Base-by-base conservation (phyloP, 2,888 invertebrate species). In the Trichopoda pennipes region DNA sequence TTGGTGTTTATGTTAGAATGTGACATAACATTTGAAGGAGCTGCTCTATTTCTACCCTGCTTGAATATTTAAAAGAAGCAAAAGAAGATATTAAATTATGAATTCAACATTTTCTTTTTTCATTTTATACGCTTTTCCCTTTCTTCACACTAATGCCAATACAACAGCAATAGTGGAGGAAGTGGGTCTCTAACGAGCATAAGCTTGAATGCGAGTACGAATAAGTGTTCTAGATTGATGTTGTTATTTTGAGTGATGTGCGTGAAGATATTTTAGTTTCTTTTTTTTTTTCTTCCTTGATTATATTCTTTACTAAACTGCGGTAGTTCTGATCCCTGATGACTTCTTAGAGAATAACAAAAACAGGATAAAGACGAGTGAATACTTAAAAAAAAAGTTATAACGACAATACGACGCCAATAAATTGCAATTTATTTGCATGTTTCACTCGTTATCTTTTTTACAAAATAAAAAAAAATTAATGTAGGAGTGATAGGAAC, bases 81-180 rank as follows among this genome's bases (percentile, higher is more conserved):
- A n/a, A 35, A 58, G 69, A 61, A 78, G 74, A 79, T 79, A 79
- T 82, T 79, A 78, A 82, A 82, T 82, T 82, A 79, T 78, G 69
- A 78, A 74, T 58, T 78, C 66, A 32, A 69, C 69, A 53, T 69
- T 61, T 44, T n/a, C n/a, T n/a, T 76, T 51, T 51, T 76, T 53
- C 42, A 19, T 47, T 49, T 47, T 75, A 19, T 49, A 28, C 21
- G 19, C 19, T 55, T 74, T 38, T 38, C 12, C 10, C 12, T 12
- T 38, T 38, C 38, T 38, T 56, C 8, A 53, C 47, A 69, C 38
- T 61, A 69, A 69, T 63, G 49, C n/a, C 47, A 70, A 63, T 70
- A 49, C 23, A 68, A 70, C 55, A 69, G 69, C 23, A 60, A 53
- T 38, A 55, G 55, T 64, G 49, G 64, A 49, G 49, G 64, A 49